Conservation (phyloP, 1,140 invertebrate species). For the Bemisia tabaci region DNA sequence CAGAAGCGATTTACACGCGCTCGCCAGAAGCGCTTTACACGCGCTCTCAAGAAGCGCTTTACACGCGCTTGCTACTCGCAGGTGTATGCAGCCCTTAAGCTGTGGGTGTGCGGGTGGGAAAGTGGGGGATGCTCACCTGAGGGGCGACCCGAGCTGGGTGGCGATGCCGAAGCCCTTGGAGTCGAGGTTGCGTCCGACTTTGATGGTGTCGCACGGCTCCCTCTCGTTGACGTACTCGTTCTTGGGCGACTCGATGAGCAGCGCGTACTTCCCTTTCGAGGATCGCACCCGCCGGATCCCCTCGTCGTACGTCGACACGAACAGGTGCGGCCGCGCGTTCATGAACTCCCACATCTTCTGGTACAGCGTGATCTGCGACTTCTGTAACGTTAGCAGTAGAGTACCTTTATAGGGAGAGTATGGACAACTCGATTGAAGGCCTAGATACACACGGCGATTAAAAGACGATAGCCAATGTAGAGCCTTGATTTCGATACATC, state of each 20-base stretch:
- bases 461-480: too few species aligned
- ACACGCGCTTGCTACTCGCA: too few species aligned
- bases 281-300: slow-evolving; percentile 66
- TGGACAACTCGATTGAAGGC: too few species aligned
- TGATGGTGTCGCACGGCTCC: slow-evolving; percentile 91
- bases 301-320: slow-evolving; percentile 68
- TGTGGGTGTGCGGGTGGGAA: too few species aligned
- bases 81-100: too few species aligned
- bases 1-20: too few species aligned
- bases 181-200: slow-evolving; percentile 81
- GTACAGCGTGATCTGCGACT: slow-evolving; percentile 78
- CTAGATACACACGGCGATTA: too few species aligned
- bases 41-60: too few species aligned
- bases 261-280: slow-evolving; percentile 86
- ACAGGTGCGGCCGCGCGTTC: slow-evolving; percentile 68
- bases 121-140: slow-evolving; percentile 70
- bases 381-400: too few species aligned
- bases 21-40: too few species aligned
- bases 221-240: slow-evolving; percentile 90
- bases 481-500: too few species aligned
- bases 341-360: slow-evolving; percentile 94
- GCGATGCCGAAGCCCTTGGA: slow-evolving; percentile 89
- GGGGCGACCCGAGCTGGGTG: slow-evolving; percentile 73
- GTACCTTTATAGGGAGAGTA: too few species aligned
- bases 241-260: slow-evolving; percentile 83